Percentiles rank a stretch among this genome's conserved stretches.
These are phyloP conservation scores for Bradypodion pumilum DNA, from an alignment of 2,797 vertebrate species.

Conservation along the genomic window DNA sequence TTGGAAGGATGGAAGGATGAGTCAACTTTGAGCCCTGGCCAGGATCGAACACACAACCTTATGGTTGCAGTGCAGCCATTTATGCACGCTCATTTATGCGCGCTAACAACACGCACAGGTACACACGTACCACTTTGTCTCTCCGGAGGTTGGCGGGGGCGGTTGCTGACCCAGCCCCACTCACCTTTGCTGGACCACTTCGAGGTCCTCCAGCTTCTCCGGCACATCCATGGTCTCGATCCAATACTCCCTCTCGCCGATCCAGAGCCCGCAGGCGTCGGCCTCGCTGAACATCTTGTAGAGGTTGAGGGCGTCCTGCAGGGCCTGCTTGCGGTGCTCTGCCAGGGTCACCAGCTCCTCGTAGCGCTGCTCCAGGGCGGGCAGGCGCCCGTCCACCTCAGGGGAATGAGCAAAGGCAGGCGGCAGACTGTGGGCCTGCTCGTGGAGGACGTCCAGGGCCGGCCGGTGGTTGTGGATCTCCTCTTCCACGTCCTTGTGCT, in stretches of 20 bases:
- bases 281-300: constrained; percentile 96
- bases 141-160: no score
- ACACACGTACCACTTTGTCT: no score
- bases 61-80: no score
- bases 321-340: constrained; percentile 78
- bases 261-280: constrained; percentile 91
- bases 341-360: constrained; percentile 83
- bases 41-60: no score
- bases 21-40: no score
- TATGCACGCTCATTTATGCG: no score
- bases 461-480: constrained; percentile 88
- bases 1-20: no score
- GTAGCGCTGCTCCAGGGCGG: constrained; percentile 84
- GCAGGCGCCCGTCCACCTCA: constrained; percentile 83
- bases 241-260: constrained; percentile 95
- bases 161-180: no score
- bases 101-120: no score
- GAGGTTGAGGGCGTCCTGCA: constrained; percentile 87
- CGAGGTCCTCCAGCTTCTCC: constrained; percentile 91
- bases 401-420: constrained; percentile 69
- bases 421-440: constrained; percentile 83
- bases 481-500: constrained; percentile 92
- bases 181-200: constrained; percentile 95
- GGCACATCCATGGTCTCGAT: constrained; percentile 88
- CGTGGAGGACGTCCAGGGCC: constrained; percentile 84